Evolutionary conservation across 2,888 invertebrate species (phyloP).

Genomic region (Caenorhabditis parvicauda): DNA sequence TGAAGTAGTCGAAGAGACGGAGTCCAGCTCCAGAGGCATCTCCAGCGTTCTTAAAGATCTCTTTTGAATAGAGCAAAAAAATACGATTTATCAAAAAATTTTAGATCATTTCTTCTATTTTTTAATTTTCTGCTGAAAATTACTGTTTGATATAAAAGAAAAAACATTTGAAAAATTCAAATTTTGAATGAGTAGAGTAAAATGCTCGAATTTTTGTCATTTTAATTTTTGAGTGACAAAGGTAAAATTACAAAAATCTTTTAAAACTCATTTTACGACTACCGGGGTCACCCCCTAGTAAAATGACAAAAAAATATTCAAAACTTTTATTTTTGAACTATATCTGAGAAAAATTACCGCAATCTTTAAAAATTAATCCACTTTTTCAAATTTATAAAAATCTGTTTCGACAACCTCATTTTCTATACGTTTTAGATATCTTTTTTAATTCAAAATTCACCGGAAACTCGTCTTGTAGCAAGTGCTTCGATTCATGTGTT

Average conservation of each 20-base stretch:
- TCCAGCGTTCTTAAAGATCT: constrained; percentile 36
- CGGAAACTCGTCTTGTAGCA: constrained; percentile 47
- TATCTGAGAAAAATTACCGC: too few species aligned
- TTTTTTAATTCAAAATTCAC: constrained; percentile 17
- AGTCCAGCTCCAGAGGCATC: constrained; percentile 45
- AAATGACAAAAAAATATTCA: too few species aligned
- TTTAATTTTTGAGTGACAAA: too few species aligned
- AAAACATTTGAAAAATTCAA: neutral
- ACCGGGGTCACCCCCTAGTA: too few species aligned
- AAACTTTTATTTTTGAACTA: too few species aligned
- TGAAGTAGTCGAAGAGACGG: constrained; percentile 57
- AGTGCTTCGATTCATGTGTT: constrained; percentile 36
- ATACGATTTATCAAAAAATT: neutral
- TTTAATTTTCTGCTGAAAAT: neutral
- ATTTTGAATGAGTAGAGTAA: neutral
- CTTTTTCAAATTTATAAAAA: too few species aligned
- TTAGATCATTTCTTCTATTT: neutral
- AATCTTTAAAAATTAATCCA: too few species aligned
- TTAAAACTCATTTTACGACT: too few species aligned
- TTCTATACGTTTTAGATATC: too few species aligned
- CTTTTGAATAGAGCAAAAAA: neutral
- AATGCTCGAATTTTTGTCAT: neutral
- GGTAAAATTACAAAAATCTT: too few species aligned
- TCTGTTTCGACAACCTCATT: too few species aligned
- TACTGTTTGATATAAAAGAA: neutral